Evolutionary conservation across 2,888 invertebrate genomes (phyloP).

Genomic region (Dasypogon diadema): DNA sequence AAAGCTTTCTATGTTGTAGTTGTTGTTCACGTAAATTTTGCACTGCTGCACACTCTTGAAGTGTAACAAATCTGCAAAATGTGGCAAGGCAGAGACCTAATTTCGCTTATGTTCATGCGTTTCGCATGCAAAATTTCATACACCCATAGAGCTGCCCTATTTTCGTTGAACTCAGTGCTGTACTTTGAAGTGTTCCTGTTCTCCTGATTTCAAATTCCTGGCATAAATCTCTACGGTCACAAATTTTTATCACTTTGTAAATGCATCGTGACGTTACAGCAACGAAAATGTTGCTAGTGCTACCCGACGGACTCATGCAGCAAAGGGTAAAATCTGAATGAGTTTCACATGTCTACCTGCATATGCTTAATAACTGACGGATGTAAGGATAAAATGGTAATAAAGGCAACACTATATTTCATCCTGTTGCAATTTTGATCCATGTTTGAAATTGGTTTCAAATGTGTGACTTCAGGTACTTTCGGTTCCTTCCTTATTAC

Average conservation of each 20-base stretch:
- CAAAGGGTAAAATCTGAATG: too few species aligned
- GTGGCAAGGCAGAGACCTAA: neutral
- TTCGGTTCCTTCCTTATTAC: too few species aligned
- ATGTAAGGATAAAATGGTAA: neutral
- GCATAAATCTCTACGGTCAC: neutral
- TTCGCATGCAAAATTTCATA: constrained; percentile 16
- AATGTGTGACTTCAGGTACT: too few species aligned
- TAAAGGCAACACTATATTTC: neutral
- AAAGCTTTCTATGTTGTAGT: constrained; percentile 20
- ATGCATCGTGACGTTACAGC: neutral
- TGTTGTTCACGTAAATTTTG: neutral
- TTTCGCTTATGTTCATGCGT: constrained; percentile 4
- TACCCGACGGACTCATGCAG: too few species aligned
- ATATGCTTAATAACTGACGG: too few species aligned
- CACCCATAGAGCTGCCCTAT: neutral
- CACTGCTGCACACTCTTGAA: neutral
- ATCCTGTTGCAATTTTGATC: too few species aligned
- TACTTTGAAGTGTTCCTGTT: neutral
- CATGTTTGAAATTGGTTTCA: too few species aligned
- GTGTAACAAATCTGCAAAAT: neutral
- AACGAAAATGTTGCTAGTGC: too few species aligned
- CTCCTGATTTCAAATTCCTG: neutral
- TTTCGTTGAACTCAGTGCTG: neutral
- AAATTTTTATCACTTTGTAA: constrained; percentile 29
- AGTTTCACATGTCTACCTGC: too few species aligned